Conservation (phyloP, 2,113 vertebrate genomes). For the Pluvialis apricaria region DNA sequence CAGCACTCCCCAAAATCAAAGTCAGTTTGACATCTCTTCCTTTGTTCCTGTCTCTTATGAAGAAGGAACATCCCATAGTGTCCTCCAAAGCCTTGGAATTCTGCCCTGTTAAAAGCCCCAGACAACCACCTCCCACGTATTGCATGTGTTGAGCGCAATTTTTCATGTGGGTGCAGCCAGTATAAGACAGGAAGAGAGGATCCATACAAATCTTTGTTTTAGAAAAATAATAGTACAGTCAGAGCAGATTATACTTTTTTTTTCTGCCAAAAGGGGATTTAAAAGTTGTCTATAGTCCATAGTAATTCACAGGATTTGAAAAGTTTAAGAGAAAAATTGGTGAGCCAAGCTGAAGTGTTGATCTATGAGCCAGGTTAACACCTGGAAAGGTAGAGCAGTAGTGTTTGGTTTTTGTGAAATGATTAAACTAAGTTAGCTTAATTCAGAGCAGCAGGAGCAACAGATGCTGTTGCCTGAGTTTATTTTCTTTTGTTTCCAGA, state of each 20-base stretch:
- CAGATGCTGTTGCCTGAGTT: slow-evolving; percentile 56
- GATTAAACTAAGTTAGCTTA: slow-evolving; percentile 65
- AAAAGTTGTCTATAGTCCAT: not conserved
- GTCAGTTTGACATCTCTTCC: slow-evolving; percentile 55
- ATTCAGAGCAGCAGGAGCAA: slow-evolving; percentile 66
- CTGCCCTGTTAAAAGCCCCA: slow-evolving; percentile 52
- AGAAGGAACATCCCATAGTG: slow-evolving; percentile 31
- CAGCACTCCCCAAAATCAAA: slow-evolving; percentile 33
- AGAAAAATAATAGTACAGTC: not conserved
- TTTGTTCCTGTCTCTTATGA: slow-evolving; percentile 51
- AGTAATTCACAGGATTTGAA: not conserved
- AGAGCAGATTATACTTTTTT: not conserved
- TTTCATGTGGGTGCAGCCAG: not conserved
- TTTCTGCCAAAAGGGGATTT: not conserved
- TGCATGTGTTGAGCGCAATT: not conserved
- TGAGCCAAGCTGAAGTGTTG: not conserved
- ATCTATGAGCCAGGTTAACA: slow-evolving; percentile 13
- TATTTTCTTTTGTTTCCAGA: slow-evolving; percentile 59
- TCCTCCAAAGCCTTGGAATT: slow-evolving; percentile 41
- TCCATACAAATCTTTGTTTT: not conserved
- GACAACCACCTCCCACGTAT: not conserved
- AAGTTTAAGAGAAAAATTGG: not conserved
- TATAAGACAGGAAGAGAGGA: not conserved
- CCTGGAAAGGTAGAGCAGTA: slow-evolving; percentile 22
- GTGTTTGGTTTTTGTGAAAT: slow-evolving; percentile 19